Evolutionary conservation across 2,113 vertebrate genomes (phyloP).

Genomic region (Ophthalmolycus amberensis): DNA sequence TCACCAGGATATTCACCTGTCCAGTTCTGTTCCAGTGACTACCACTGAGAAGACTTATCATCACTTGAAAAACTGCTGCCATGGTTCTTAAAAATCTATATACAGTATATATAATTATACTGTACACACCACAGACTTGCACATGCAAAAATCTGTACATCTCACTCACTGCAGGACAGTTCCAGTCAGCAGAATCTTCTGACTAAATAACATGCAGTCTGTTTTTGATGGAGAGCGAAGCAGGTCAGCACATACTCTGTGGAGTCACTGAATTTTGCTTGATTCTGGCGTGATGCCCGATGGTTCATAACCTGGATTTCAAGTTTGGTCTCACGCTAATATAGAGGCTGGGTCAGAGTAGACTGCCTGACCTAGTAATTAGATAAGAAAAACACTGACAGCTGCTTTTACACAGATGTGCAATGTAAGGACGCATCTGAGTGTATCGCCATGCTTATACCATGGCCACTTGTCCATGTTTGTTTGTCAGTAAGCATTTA

Average conservation of each 20-base stretch:
- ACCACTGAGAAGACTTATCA: constrained; percentile 33
- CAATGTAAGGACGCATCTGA: not conserved
- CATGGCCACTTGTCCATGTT: constrained; percentile 11
- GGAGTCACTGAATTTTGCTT: constrained; percentile 29
- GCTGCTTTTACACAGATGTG: constrained; percentile 31
- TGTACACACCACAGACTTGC: constrained; percentile 10
- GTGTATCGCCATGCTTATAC: not conserved
- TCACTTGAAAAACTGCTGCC: constrained; percentile 59
- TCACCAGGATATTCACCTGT: constrained; percentile 41
- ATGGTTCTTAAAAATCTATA: constrained; percentile 37
- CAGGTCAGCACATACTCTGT: constrained; percentile 17
- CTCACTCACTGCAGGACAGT: constrained; percentile 26
- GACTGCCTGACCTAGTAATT: not conserved
- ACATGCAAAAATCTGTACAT: constrained; percentile 14
- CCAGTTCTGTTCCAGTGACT: constrained; percentile 15
- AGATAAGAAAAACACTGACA: not conserved
- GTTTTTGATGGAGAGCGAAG: constrained; percentile 18
- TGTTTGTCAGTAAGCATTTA: constrained; percentile 19
- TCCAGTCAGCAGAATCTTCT: constrained; percentile 27
- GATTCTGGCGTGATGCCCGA: constrained; percentile 1
- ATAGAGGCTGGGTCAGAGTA: constrained; percentile 1
- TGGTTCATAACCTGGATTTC: constrained; percentile 32
- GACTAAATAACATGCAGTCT: constrained; percentile 21
- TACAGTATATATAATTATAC: not conserved
- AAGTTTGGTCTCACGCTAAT: not conserved